A percentile compares a stretch with the other conserved stretches of the same genome.
phyloP scores from a whole-genome alignment of 2,888 invertebrate species.

The Toxonevra muliebris region DNA sequence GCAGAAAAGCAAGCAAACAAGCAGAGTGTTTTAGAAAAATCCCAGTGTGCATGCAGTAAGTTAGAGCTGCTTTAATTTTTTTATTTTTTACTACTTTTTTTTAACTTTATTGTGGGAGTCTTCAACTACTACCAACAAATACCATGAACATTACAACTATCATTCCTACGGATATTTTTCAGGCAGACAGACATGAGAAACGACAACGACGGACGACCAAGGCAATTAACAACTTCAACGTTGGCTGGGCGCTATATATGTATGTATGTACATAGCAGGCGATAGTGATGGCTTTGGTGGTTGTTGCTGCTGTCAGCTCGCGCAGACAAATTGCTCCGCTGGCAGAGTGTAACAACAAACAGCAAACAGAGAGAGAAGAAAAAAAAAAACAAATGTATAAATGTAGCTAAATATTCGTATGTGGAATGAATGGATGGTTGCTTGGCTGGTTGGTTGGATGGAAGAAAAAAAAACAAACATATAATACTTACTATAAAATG shows the following conservation, averaged over 20 bases:
- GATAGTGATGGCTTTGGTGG: neutral
- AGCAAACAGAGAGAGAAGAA: no score
- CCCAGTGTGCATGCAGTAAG: no score
- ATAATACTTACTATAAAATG: neutral
- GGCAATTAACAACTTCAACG: conserved; percentile 57
- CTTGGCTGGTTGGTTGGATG: neutral
- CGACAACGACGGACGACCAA: conserved; percentile 41
- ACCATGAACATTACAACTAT: no score
- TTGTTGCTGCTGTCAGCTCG: conserved; percentile 19
- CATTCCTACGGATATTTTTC: no score
- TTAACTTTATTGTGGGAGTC: conserved; percentile 31
- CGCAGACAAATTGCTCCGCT: conserved; percentile 47
- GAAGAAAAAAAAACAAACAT: neutral
- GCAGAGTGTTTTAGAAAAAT: no score
- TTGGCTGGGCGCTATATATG: conserved; percentile 43
- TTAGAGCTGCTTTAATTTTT: conserved; percentile 1
- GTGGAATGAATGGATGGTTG: neutral
- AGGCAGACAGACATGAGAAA: no score
- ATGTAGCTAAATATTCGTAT: no score
- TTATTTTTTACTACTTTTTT: no score
- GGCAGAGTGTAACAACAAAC: neutral
- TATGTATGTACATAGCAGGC: conserved; percentile 24
- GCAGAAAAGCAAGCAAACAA: neutral
- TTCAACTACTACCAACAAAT: neutral
- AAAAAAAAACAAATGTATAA: neutral